Evolutionary conservation across 2,888 invertebrate species (phyloP), one percentile per base, ranked within the genome.

Genomic region (Cheilosia scutellata): DNA sequence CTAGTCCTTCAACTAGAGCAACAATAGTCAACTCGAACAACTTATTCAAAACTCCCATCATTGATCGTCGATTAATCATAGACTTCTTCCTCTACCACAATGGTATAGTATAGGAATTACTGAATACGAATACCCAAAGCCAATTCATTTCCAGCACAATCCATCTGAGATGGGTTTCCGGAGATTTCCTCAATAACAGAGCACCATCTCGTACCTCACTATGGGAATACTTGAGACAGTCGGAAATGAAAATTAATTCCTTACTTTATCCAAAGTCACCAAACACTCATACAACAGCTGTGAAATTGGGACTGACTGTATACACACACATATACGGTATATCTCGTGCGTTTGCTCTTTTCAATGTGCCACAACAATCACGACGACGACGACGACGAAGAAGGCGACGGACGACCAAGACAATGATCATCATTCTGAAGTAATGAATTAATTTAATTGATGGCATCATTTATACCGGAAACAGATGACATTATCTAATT

Each of bases 401-500:
- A 66, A 31, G 55, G 49, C 13, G 33, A 40, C 47, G 42, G 42
- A 65, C 13, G 27, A 40, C 60, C 42, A 49, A 71, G 78, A 79
- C 57, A 58, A 76, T 72, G 42, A 71, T 66, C 65, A 80, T 82
- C 51, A 65, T 65, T 71, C 76, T 27, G 49, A 33, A 82, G 86
- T 86, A 86, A 82, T 80, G 86, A 86, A 86, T 86, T 82, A 82
- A 86, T 86, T 86, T 86, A 86, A 86, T 86, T 86, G 86, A 86
- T 86, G 86, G 62, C 82, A 86, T 76, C 86, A 86, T 80, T 84
- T 80, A 80, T 84, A 75, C 76, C 76, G 86, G 86, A 86, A 82
- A 82, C 86, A 88, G 87, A 87, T 87, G 88, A 88, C 88, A 87
- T 88, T 87, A 88, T 87, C 88, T 88, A 88, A 88, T 88, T 88